Percentiles rank a stretch among this genome's conserved stretches.
Evolutionary conservation across 2,888 invertebrate genomes (phyloP).

Genomic region (Agrotis puta): DNA sequence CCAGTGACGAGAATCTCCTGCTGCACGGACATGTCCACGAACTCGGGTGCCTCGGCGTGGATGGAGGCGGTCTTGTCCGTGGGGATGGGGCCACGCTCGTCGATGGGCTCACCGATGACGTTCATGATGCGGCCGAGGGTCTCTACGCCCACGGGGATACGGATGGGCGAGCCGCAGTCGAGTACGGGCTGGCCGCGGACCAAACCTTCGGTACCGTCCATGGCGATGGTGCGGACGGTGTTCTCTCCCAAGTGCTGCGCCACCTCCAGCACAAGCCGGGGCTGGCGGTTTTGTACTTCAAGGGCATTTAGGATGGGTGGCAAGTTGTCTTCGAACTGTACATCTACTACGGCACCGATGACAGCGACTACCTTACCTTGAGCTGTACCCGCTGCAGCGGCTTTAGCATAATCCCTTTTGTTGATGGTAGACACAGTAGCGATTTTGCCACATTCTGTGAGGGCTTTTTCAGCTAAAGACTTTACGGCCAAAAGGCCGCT

Average conservation of each 20-base stretch:
- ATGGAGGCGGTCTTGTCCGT: slow-evolving; percentile 95
- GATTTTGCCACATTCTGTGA: slow-evolving; percentile 91
- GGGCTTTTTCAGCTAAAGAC: slow-evolving; percentile 90
- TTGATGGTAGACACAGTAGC: slow-evolving; percentile 83
- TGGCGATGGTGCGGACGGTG: slow-evolving; percentile 97
- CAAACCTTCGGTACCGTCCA: slow-evolving; percentile 98
- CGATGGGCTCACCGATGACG: slow-evolving; percentile 97
- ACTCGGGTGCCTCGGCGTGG: slow-evolving; percentile 97
- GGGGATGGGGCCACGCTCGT: slow-evolving; percentile 96
- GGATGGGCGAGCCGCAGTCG: slow-evolving; percentile 97
- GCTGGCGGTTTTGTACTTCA: slow-evolving; percentile 96
- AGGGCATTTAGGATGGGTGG: slow-evolving; percentile 98
- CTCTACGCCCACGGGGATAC: slow-evolving; percentile 97
- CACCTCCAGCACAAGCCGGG: slow-evolving; percentile 95
- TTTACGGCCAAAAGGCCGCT: slow-evolving; percentile 92
- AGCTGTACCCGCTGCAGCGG: slow-evolving; percentile 73
- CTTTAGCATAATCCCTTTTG: slow-evolving; percentile 86
- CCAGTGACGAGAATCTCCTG: slow-evolving; percentile 98
- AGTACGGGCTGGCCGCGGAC: slow-evolving; percentile 96
- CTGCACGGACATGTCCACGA: slow-evolving; percentile 97
- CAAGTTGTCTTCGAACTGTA: slow-evolving; percentile 97
- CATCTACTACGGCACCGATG: slow-evolving; percentile 99
- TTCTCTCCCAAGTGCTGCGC: slow-evolving; percentile 98
- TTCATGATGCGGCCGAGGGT: slow-evolving; percentile 98
- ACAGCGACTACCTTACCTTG: slow-evolving; percentile 96